These are phyloP conservation scores for Selene dorsalis DNA, from an alignment of 2,797 vertebrate species.

Conservation along the genomic window DNA sequence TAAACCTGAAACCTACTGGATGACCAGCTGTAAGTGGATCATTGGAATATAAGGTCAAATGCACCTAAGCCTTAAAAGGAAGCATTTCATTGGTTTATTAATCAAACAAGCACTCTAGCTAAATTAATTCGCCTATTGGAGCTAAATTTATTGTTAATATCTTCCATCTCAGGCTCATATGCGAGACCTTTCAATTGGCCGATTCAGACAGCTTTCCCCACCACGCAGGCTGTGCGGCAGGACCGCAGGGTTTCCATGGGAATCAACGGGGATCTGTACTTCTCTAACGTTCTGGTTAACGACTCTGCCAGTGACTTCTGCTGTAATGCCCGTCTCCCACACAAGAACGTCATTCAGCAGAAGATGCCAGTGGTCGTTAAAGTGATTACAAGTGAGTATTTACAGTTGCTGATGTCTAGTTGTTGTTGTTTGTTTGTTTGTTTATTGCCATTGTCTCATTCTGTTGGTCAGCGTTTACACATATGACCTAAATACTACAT, in stretches of 20 bases:
- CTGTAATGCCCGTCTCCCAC: constrained; percentile 95
- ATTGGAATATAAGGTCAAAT: neutral
- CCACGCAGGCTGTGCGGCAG: constrained; percentile 93
- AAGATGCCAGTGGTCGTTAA: constrained; percentile 96
- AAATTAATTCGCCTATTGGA: neutral
- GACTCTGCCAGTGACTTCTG: constrained; percentile 93
- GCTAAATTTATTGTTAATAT: neutral
- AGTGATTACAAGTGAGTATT: constrained; percentile 93
- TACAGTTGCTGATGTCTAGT: neutral
- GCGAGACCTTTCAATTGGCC: constrained; percentile 82
- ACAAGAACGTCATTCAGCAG: constrained; percentile 97
- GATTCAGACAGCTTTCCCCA: constrained; percentile 81
- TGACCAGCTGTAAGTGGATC: constrained; percentile 93
- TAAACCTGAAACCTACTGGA: constrained; percentile 95
- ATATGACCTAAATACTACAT: neutral
- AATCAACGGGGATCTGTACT: constrained; percentile 95
- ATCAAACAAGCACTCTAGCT: neutral
- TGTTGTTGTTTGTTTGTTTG: no score
- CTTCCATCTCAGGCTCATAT: constrained; percentile 72
- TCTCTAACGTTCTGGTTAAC: constrained; percentile 92
- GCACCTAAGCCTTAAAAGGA: neutral
- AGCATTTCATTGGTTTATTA: neutral
- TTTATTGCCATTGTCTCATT: neutral
- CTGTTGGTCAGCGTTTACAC: neutral
- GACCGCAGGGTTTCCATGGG: constrained; percentile 96